phyloP scores from a whole-genome alignment of 30 jellyfish, hydroid and myxozoan genomes.

The Aurelia sp. region DNA sequence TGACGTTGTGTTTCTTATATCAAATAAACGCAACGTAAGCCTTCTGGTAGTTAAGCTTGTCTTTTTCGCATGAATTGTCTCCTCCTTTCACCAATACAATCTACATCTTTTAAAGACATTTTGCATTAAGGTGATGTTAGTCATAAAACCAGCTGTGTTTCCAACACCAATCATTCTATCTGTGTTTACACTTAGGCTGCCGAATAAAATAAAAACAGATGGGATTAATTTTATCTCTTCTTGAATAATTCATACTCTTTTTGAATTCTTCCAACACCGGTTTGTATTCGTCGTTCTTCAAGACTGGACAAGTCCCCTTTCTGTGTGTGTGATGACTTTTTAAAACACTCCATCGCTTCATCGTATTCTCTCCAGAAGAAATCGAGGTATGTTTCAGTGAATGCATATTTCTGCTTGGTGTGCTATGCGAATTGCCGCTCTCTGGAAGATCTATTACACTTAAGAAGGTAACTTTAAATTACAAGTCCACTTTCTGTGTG shows the following conservation, averaged over 20 bases:
- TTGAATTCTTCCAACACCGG: conserved; percentile 16
- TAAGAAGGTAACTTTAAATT: too few relatives aligned
- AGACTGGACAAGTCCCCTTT: conserved; percentile 45
- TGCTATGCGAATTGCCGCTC: too few relatives aligned
- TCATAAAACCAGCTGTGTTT: conserved; percentile 67
- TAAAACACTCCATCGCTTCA: neutral
- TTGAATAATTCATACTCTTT: conserved; percentile 62
- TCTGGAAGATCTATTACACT: too few relatives aligned
- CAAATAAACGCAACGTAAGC: too few relatives aligned
- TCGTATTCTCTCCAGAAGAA: too few relatives aligned
- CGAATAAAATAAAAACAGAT: conserved; percentile 64
- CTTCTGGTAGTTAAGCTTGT: too few relatives aligned
- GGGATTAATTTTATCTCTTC: conserved; percentile 54
- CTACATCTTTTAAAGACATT: neutral
- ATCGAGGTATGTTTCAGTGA: too few relatives aligned
- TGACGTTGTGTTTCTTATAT: too few relatives aligned
- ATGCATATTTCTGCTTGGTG: too few relatives aligned
- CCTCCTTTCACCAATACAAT: too few relatives aligned
- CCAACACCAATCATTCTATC: conserved; percentile 55
- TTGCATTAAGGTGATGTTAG: conserved; percentile 20
- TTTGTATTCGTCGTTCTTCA: neutral
- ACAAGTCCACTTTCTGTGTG: neutral
- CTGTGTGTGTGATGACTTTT: neutral
- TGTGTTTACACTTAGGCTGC: conserved; percentile 73
- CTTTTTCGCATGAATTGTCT: too few relatives aligned